Evolutionary conservation across 1,140 invertebrate genomes (phyloP).

Genomic region (Tetramorium parvispinum): DNA sequence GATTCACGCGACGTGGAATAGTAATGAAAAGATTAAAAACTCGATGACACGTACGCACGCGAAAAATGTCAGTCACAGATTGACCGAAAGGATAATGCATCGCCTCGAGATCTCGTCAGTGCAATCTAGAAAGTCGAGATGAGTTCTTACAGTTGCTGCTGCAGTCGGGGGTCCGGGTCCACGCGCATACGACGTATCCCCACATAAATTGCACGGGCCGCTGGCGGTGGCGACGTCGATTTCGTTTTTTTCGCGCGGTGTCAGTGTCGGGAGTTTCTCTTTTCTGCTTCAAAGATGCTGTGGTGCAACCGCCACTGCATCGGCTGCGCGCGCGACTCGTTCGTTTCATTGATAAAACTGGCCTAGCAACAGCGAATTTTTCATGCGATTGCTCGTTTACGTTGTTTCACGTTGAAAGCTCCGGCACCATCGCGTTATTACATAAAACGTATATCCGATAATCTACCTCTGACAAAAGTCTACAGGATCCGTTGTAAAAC

Average conservation of each 20-base stretch:
- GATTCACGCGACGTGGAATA: neutral
- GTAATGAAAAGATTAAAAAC: neutral
- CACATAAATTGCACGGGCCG: conserved; percentile 47
- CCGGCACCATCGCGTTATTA: neutral
- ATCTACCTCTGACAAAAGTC: neutral
- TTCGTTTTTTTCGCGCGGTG: conserved; percentile 49
- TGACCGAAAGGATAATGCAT: neutral
- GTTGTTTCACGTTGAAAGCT: neutral
- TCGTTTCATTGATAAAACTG: conserved; percentile 32
- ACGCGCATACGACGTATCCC: conserved; percentile 25
- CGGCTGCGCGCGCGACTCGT: neutral
- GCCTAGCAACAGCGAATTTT: conserved; percentile 47
- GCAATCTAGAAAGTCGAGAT: conserved; percentile 32
- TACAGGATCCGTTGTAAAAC: conserved; percentile 8
- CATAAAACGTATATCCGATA: neutral
- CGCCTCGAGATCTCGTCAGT: conserved; percentile 31
- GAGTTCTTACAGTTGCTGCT: neutral
- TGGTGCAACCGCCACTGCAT: neutral
- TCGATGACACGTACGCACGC: neutral
- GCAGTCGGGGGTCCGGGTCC: conserved; percentile 11
- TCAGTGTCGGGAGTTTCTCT: conserved; percentile 10
- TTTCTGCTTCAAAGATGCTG: neutral
- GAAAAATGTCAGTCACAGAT: neutral
- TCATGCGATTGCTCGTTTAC: neutral
- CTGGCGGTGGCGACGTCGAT: conserved; percentile 25